Percentiles rank a stretch among this genome's conserved stretches.
phyloP scores from a whole-genome alignment of 2,113 vertebrate species.

The Megaptera novaeangliae region DNA sequence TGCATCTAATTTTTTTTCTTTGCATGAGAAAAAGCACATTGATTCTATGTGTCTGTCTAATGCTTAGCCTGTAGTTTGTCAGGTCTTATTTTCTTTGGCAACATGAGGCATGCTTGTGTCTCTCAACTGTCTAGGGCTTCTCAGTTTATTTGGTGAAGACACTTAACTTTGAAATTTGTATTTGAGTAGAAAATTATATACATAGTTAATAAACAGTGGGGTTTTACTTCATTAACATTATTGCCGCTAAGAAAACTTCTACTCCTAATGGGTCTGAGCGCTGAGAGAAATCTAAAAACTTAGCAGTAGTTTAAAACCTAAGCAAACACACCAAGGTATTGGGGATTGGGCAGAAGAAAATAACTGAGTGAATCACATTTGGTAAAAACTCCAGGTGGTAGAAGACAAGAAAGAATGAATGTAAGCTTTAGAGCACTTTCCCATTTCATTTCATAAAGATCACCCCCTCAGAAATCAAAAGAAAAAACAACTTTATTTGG shows the following conservation, averaged over 20 bases:
- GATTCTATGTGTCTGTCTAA: constrained; percentile 90
- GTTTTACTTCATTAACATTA: constrained; percentile 50
- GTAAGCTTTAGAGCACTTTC: background rate
- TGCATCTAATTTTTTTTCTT: constrained; percentile 93
- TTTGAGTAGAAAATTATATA: constrained; percentile 24
- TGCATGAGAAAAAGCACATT: constrained; percentile 89
- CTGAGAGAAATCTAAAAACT: background rate
- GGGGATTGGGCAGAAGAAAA: background rate
- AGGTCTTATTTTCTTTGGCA: constrained; percentile 84
- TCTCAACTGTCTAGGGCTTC: constrained; percentile 72
- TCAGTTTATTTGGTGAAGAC: constrained; percentile 74
- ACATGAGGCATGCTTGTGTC: constrained; percentile 74
- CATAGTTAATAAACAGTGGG: constrained; percentile 50
- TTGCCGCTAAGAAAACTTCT: constrained; percentile 28
- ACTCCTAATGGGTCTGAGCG: background rate
- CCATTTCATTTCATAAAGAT: background rate
- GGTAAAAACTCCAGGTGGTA: constrained; percentile 1
- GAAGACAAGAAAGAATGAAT: background rate
- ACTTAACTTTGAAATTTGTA: constrained; percentile 66
- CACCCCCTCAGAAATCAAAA: background rate
- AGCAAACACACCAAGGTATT: background rate
- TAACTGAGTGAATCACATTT: background rate
- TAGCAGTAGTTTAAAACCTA: constrained; percentile 40
- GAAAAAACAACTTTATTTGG: background rate
- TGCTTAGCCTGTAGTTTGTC: constrained; percentile 87